Conservation (phyloP, 2,888 invertebrate genomes). For the Mactromeris polynyma region DNA sequence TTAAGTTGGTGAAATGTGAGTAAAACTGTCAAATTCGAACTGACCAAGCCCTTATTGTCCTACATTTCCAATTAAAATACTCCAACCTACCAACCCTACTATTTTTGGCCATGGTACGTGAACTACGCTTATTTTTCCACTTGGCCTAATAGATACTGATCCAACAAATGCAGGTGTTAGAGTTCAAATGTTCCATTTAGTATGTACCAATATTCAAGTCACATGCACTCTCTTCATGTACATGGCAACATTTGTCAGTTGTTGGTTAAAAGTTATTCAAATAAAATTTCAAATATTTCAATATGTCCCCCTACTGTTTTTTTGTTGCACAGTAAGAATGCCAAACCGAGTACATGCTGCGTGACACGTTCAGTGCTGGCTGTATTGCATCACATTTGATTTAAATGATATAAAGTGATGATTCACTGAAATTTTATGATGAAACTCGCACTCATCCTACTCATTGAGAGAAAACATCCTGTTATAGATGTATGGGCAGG, state of each 20-base stretch:
- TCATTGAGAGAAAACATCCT: neutral
- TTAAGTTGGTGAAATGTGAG: no score
- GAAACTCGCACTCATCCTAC: neutral
- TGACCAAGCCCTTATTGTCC: no score
- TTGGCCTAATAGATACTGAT: no score
- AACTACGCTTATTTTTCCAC: no score
- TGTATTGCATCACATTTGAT: neutral
- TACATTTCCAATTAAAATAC: no score
- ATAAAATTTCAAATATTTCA: no score
- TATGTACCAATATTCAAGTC: neutral
- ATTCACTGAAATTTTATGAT: neutral
- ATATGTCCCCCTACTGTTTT: no score
- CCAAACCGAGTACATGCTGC: neutral
- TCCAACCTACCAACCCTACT: no score
- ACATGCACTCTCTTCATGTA: neutral
- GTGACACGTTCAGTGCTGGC: neutral
- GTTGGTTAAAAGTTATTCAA: neutral
- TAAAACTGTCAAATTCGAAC: no score
- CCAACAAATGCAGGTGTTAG: no score
- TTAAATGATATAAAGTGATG: neutral
- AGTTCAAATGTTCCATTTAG: no score
- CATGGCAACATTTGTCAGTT: neutral
- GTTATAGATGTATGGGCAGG: neutral
- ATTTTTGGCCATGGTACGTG: no score
- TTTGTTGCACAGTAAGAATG: neutral